Percentiles rank a stretch among this genome's conserved stretches.
phyloP scores from a whole-genome alignment of 2,888 invertebrate species.

The Eupithecia abbreviata region DNA sequence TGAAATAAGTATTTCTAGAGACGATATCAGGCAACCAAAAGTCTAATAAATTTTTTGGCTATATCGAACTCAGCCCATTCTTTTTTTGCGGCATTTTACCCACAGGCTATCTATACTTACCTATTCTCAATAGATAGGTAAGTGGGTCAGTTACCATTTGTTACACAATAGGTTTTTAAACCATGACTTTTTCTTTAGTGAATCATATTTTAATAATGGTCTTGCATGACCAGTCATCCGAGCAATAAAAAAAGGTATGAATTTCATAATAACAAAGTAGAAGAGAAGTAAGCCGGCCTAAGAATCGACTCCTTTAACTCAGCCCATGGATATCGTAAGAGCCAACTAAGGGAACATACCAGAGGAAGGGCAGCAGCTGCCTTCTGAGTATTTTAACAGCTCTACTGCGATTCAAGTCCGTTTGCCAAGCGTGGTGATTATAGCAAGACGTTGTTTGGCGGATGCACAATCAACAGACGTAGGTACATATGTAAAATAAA shows the following conservation, averaged over 20 bases:
- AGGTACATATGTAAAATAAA: background rate
- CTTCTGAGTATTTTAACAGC: background rate
- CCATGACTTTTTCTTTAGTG: constrained; percentile 9
- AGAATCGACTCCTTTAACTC: background rate
- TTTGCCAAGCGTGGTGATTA: background rate
- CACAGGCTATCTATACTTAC: background rate
- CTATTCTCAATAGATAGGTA: constrained; percentile 14
- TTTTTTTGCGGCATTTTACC: background rate
- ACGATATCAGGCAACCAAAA: background rate
- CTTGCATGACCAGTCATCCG: constrained; percentile 8
- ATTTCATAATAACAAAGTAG: background rate
- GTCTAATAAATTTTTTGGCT: background rate
- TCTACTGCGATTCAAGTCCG: background rate
- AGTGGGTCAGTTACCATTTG: constrained; percentile 27
- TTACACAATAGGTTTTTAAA: constrained; percentile 16
- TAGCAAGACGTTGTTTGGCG: background rate
- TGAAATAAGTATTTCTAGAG: background rate
- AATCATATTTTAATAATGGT: constrained; percentile 6
- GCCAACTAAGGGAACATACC: background rate
- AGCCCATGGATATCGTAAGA: background rate
- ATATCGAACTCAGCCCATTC: background rate
- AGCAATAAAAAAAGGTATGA: background rate
- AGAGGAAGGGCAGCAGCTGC: background rate
- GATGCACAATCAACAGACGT: background rate
- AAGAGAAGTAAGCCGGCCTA: background rate